Evolutionary conservation across 2,888 invertebrate species (phyloP).

Genomic region (Beris morrisii): DNA sequence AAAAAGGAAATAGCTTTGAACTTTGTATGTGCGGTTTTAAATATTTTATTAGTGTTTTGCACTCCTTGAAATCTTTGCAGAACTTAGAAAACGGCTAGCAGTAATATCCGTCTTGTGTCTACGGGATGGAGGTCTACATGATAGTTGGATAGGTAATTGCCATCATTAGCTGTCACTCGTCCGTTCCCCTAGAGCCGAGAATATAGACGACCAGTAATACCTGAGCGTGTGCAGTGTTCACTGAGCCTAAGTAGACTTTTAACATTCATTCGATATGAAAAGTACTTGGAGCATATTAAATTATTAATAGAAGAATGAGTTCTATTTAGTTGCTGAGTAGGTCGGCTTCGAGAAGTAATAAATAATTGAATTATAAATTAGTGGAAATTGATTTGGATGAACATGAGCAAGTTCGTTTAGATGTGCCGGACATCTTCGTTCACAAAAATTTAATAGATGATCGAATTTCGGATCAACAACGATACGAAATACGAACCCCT

Average conservation of each 20-base stretch:
- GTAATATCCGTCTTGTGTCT: too few relatives aligned
- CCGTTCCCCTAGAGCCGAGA: slow-evolving; percentile 5
- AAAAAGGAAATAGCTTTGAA: too few relatives aligned
- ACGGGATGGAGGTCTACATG: too few relatives aligned
- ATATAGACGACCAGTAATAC: neutral
- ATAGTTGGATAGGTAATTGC: slow-evolving; percentile 14
- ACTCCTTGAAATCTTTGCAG: too few relatives aligned
- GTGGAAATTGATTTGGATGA: slow-evolving; percentile 13
- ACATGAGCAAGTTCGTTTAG: neutral
- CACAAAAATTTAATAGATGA: too few relatives aligned
- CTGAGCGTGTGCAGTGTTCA: neutral
- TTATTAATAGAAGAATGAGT: slow-evolving; percentile 24
- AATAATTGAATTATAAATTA: slow-evolving; percentile 29
- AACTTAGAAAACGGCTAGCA: too few relatives aligned
- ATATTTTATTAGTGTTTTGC: too few relatives aligned
- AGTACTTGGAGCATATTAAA: slow-evolving; percentile 21
- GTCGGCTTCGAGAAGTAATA: neutral
- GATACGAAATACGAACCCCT: too few relatives aligned
- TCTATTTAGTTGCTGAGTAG: neutral
- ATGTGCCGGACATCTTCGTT: too few relatives aligned
- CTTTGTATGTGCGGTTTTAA: too few relatives aligned
- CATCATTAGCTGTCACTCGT: slow-evolving; percentile 24
- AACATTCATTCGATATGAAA: slow-evolving; percentile 30
- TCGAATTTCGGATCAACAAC: too few relatives aligned
- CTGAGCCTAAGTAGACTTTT: slow-evolving; percentile 17